Conservation (phyloP, 2,797 vertebrate species). For the Pipistrellus nathusii region DNA sequence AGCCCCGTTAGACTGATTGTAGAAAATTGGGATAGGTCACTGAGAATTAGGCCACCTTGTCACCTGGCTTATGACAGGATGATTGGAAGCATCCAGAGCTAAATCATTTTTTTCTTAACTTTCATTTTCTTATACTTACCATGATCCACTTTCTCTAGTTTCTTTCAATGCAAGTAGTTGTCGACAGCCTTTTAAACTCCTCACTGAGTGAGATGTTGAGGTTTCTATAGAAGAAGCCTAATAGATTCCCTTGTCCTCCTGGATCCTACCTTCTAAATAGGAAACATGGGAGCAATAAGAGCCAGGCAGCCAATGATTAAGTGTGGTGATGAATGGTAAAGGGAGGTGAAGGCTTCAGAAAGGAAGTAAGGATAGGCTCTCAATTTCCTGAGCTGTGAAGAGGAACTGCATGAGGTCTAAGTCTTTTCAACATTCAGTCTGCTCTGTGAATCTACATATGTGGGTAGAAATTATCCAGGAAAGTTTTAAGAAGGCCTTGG, state of each 20-base stretch:
- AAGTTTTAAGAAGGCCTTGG: not conserved
- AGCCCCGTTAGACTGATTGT: not conserved
- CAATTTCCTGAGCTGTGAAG: not conserved
- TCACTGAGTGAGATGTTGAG: not conserved
- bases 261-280: not conserved
- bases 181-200: not conserved
- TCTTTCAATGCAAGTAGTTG: not conserved
- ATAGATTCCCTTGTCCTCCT: not conserved
- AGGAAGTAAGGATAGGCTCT: not conserved
- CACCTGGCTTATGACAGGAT: not conserved
- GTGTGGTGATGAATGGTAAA: not conserved
- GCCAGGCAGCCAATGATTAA: not conserved
- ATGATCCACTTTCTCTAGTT: not conserved
- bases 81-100: not conserved
- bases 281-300: not conserved
- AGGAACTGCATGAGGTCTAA: not conserved
- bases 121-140: not conserved
- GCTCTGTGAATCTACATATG: not conserved
- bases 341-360: not conserved
- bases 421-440: not conserved
- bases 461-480: not conserved
- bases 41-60: slow-evolving; percentile 1
- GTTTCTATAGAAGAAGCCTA: not conserved
- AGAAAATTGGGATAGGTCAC: not conserved
- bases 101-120: not conserved